These are phyloP conservation scores for Spodoptera picta DNA, from an alignment of 2,888 invertebrate genomes.

Conservation along the genomic window DNA sequence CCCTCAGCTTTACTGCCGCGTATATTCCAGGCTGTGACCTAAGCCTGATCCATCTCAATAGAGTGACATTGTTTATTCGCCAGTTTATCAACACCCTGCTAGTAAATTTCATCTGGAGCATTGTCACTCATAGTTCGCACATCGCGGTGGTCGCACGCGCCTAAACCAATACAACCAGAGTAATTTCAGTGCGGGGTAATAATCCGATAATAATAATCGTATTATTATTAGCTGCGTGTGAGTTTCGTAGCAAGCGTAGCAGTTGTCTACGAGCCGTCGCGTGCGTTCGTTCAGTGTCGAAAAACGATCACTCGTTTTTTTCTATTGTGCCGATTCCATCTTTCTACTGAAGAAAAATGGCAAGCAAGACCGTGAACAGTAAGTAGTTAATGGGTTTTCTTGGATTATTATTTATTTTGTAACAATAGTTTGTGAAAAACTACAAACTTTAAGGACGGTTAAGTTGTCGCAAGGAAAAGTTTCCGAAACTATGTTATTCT, in stretches of 20 bases:
- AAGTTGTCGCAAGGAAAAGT: no score
- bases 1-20: conserved; percentile 22
- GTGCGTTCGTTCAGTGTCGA: conserved; percentile 56
- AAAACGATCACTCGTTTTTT: conserved; percentile 36
- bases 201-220: conserved; percentile 62
- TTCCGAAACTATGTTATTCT: no score
- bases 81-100: conserved; percentile 67
- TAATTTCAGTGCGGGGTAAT: conserved; percentile 64
- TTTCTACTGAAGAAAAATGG: conserved; percentile 63
- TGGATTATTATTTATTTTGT: neutral
- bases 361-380: conserved; percentile 71
- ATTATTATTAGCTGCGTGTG: conserved; percentile 66
- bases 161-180: conserved; percentile 54
- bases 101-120: conserved; percentile 66
- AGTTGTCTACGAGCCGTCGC: conserved; percentile 69
- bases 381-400: conserved; percentile 57
- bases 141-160: conserved; percentile 75
- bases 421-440: no score
- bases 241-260: conserved; percentile 78
- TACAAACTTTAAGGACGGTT: no score
- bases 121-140: conserved; percentile 72
- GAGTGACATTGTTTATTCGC: conserved; percentile 68
- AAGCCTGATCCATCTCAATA: conserved; percentile 63
- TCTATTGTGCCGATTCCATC: conserved; percentile 48
- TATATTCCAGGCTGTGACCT: conserved; percentile 52